phyloP scores from a whole-genome alignment of 2,888 invertebrate genomes.

The Meganola albula region DNA sequence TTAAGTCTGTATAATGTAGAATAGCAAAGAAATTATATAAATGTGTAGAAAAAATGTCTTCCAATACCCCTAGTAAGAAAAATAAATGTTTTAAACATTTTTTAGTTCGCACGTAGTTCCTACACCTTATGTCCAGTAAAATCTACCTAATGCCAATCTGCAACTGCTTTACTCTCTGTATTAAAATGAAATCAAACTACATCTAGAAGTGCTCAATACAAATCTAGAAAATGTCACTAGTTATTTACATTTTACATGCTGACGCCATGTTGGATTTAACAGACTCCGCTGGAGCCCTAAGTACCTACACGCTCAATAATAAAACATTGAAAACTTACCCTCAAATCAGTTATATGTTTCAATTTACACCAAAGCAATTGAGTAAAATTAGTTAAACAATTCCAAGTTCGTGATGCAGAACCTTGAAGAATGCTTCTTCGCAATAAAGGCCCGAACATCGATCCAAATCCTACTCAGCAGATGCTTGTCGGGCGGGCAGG shows the following conservation, averaged over 20 bases:
- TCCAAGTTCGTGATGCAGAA: slow-evolving; percentile 83
- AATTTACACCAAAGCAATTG: slow-evolving; percentile 81
- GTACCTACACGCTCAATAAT: slow-evolving; percentile 35
- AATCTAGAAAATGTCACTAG: slow-evolving; percentile 59
- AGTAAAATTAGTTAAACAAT: slow-evolving; percentile 79
- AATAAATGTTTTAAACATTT: too few relatives aligned
- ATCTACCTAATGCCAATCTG: too few relatives aligned
- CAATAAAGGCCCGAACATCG: slow-evolving; percentile 83
- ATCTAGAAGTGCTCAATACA: too few relatives aligned
- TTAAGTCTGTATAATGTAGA: too few relatives aligned
- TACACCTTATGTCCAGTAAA: too few relatives aligned
- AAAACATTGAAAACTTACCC: slow-evolving; percentile 58
- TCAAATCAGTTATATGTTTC: slow-evolving; percentile 70
- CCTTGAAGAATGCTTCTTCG: slow-evolving; percentile 81
- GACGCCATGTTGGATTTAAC: slow-evolving; percentile 74
- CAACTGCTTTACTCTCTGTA: too few relatives aligned
- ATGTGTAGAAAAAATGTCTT: too few relatives aligned
- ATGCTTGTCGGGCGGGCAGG: slow-evolving; percentile 40
- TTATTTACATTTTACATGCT: slow-evolving; percentile 73
- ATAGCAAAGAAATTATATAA: too few relatives aligned
- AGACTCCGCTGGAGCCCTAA: slow-evolving; percentile 59
- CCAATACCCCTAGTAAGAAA: too few relatives aligned
- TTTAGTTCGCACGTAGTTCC: too few relatives aligned
- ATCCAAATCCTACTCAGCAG: slow-evolving; percentile 75
- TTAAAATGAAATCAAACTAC: too few relatives aligned